A percentile compares a stretch with the other conserved stretches of the same genome.
phyloP scores from a whole-genome alignment of 2,797 vertebrate genomes.

The Urophycis tenuis region DNA sequence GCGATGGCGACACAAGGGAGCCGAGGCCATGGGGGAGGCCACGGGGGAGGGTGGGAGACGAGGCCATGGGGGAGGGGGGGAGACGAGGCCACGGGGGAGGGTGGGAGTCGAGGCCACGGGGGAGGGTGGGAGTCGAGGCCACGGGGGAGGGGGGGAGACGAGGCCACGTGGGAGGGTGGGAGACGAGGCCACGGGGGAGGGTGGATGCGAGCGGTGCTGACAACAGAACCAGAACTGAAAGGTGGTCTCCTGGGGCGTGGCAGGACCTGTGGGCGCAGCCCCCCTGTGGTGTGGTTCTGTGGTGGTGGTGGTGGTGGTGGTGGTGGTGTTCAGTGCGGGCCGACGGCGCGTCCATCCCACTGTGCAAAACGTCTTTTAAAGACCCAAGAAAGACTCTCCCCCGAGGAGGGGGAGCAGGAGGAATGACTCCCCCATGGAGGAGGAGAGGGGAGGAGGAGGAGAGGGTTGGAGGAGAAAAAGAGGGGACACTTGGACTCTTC shows the following conservation, averaged over 20 bases:
- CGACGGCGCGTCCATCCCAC: slow-evolving; percentile 64
- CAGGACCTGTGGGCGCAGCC: background rate
- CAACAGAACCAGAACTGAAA: background rate
- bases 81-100: background rate
- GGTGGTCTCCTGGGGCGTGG: background rate
- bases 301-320: slow-evolving; percentile 69
- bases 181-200: background rate
- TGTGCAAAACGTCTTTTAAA: slow-evolving; percentile 76
- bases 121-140: background rate
- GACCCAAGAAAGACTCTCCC: slow-evolving; percentile 65
- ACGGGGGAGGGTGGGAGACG: background rate
- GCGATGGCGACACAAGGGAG: background rate
- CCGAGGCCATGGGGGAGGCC: background rate
- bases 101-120: background rate
- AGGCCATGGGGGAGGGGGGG: background rate
- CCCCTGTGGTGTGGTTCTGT: slow-evolving; percentile 43
- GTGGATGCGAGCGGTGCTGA: background rate
- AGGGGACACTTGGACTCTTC: slow-evolving; percentile 64
- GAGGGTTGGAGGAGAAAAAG: slow-evolving; percentile 62
- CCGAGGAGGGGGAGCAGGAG: slow-evolving; percentile 59
- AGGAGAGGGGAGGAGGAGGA: slow-evolving; percentile 55
- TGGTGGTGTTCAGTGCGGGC: slow-evolving; percentile 62
- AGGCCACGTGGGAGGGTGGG: background rate
- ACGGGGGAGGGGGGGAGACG: background rate
- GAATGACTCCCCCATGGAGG: slow-evolving; percentile 34